Percentiles rank a stretch among this genome's conserved stretches.
These are phyloP conservation scores for Lagocephalus sceleratus DNA, from an alignment of 2,797 vertebrate species.

Conservation along the genomic window DNA sequence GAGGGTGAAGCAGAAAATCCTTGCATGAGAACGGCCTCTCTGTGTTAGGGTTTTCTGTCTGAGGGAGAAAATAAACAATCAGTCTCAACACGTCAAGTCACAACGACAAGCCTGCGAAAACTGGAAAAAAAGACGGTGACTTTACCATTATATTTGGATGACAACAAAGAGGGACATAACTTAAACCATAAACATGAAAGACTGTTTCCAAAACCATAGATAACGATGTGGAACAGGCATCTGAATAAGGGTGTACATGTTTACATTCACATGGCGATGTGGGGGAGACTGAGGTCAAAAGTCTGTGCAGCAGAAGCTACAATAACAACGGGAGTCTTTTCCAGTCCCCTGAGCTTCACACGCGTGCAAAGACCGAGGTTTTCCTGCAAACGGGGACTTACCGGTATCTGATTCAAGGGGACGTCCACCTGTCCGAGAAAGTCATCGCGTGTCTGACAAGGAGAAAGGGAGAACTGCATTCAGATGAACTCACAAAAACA, in stretches of 20 bases:
- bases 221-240: constrained; percentile 56
- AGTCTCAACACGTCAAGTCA: constrained; percentile 4
- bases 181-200: constrained; percentile 60
- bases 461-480: constrained; percentile 16
- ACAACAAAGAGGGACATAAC: constrained; percentile 48
- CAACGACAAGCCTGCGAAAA: constrained; percentile 8
- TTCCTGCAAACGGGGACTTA: constrained; percentile 55
- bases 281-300: constrained; percentile 35
- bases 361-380: constrained; percentile 2
- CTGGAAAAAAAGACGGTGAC: constrained; percentile 15
- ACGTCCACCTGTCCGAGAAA: constrained; percentile 97
- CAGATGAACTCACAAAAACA: background rate
- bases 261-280: constrained; percentile 37
- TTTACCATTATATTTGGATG: constrained; percentile 49
- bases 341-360: background rate
- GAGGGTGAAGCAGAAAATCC: constrained; percentile 97
- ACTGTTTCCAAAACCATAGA: constrained; percentile 61
- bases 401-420: constrained; percentile 92
- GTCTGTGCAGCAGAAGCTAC: constrained; percentile 13
- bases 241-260: constrained; percentile 39
- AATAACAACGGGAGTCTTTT: constrained; percentile 7
- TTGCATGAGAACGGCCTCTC: constrained; percentile 97
- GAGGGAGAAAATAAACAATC: constrained; percentile 58
- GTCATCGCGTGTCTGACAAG: constrained; percentile 91
- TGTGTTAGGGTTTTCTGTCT: constrained; percentile 93